These are phyloP conservation scores for Catharus minimus DNA, from an alignment of 2,113 vertebrate species.

Conservation along the genomic window DNA sequence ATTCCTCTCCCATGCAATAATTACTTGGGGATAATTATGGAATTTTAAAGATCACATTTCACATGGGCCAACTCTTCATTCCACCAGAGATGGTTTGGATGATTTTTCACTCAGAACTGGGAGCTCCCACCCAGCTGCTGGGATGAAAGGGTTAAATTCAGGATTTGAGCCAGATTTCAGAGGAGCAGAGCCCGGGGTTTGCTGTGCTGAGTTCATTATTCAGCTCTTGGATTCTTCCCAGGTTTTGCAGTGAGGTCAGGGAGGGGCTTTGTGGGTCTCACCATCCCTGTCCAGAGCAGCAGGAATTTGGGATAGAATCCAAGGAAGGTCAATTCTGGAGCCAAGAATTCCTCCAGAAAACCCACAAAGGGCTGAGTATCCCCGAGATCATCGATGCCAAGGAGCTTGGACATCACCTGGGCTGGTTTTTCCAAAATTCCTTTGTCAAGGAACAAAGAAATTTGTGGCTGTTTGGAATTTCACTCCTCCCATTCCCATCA, in stretches of 20 bases:
- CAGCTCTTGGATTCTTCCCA: not conserved
- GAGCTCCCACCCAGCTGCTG: not conserved
- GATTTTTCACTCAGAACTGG: not conserved
- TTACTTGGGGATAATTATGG: not conserved
- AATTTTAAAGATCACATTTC: not conserved
- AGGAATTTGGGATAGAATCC: not conserved
- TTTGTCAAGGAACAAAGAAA: not conserved
- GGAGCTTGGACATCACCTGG: not conserved
- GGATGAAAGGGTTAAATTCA: not conserved
- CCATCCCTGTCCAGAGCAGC: not conserved
- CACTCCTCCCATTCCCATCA: not conserved
- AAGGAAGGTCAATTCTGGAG: not conserved
- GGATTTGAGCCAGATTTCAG: not conserved
- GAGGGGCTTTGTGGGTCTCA: not conserved
- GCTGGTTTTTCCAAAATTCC: not conserved
- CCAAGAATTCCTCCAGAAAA: not conserved
- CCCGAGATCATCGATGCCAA: accelerated
- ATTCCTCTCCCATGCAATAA: not conserved
- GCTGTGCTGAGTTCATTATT: not conserved
- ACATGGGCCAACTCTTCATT: not conserved
- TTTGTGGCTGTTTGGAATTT: not conserved
- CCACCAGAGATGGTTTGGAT: not conserved
- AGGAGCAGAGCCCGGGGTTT: not conserved
- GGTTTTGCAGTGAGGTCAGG: not conserved
- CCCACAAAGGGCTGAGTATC: no score